These are phyloP conservation scores for Chloroceryle inda DNA, from an alignment of 2,797 vertebrate species.

Conservation along the genomic window DNA sequence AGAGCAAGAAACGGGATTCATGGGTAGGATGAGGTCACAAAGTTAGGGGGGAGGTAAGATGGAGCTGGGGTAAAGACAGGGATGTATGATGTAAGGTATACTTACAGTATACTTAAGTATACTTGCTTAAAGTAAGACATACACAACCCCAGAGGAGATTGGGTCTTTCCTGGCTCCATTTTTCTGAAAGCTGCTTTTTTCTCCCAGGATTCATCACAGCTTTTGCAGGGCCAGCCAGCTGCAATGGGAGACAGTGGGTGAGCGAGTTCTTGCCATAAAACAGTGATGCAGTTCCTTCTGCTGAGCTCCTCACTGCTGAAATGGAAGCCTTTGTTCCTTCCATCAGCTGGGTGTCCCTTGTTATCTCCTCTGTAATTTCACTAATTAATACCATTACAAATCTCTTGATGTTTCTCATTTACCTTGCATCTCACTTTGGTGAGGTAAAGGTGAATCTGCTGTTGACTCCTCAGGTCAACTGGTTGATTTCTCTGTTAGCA, in stretches of 20 bases:
- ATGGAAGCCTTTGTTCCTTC: neutral
- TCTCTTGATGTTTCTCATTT: neutral
- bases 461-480: neutral
- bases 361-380: neutral
- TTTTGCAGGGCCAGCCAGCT: neutral
- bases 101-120: neutral
- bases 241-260: neutral
- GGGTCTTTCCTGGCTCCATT: neutral
- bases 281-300: neutral
- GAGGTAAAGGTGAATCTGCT: neutral
- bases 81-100: rapidly evolving
- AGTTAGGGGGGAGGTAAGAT: neutral
- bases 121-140: neutral
- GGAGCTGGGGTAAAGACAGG: neutral
- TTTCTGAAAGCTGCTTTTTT: neutral
- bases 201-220: neutral
- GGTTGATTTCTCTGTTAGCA: neutral
- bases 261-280: neutral
- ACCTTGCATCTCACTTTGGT: neutral
- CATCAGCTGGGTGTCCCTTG: neutral
- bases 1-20: neutral
- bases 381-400: neutral
- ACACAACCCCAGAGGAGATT: neutral
- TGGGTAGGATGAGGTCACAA: neutral
- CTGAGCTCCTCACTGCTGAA: neutral